Percentiles rank a stretch among this genome's conserved stretches.
Evolutionary conservation across 1,140 invertebrate genomes (phyloP).

Genomic region (Hylyphantes graminicola): DNA sequence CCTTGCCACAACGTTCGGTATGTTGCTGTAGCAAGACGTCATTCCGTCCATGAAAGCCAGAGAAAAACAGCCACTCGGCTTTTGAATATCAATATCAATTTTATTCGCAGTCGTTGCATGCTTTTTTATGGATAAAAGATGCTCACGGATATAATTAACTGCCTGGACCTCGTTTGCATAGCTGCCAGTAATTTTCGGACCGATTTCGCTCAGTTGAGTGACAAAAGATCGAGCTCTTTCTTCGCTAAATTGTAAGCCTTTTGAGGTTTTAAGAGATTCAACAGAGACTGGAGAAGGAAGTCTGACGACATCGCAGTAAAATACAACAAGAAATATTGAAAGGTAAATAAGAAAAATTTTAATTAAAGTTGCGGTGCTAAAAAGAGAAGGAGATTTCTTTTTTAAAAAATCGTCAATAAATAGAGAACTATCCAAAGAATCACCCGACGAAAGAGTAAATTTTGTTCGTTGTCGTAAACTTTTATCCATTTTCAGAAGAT

Average conservation of each 20-base stretch:
- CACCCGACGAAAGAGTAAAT: no score
- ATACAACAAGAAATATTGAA: slow-evolving; percentile 32
- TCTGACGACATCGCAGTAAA: slow-evolving; percentile 55
- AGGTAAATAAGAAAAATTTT: slow-evolving; percentile 36
- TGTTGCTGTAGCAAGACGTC: slow-evolving; percentile 70
- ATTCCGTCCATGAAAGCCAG: slow-evolving; percentile 84
- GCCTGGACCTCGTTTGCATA: slow-evolving; percentile 76
- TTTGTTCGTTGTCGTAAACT: no score
- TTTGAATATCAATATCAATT: slow-evolving; percentile 73
- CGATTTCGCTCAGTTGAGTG: slow-evolving; percentile 75
- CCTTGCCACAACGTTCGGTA: slow-evolving; percentile 82
- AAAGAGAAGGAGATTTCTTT: slow-evolving; percentile 24
- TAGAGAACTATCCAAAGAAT: no score
- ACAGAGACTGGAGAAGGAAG: slow-evolving; percentile 46
- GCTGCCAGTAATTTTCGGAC: slow-evolving; percentile 76
- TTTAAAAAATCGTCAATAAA: slow-evolving; percentile 25
- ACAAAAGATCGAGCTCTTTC: slow-evolving; percentile 75
- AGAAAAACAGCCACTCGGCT: slow-evolving; percentile 81
- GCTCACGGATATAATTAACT: slow-evolving; percentile 71
- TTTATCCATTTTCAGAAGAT: no score
- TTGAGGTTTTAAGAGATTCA: slow-evolving; percentile 22
- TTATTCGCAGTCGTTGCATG: slow-evolving; percentile 62
- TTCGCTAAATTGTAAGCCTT: slow-evolving; percentile 65
- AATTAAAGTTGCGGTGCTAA: slow-evolving; percentile 5
- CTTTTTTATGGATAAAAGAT: slow-evolving; percentile 70